Percentiles rank a stretch among this genome's conserved stretches.
Conservation (phyloP, 2,888 invertebrate genomes). For the Erannis defoliaria region DNA sequence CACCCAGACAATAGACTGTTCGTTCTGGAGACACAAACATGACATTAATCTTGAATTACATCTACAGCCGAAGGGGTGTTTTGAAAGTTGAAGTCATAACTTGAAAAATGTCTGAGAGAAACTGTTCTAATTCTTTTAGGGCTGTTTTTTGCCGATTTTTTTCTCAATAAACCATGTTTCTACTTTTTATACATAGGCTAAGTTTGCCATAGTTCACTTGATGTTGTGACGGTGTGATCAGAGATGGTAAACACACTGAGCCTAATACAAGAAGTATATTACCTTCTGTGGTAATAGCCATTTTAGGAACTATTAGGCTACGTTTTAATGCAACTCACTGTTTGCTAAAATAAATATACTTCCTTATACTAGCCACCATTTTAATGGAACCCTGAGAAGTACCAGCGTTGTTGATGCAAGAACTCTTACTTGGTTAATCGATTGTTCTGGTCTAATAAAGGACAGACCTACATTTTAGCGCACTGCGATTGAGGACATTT, state of each 20-base stretch:
- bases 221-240: too few relatives aligned
- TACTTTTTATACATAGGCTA: not conserved
- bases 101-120: not conserved
- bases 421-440: not conserved
- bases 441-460: not conserved
- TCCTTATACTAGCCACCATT: too few relatives aligned
- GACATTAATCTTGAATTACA: not conserved
- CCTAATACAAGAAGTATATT: too few relatives aligned
- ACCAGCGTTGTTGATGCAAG: too few relatives aligned
- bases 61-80: not conserved
- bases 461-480: not conserved
- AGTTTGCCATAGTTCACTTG: too few relatives aligned
- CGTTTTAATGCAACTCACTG: too few relatives aligned
- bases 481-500: slow-evolving; percentile 3
- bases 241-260: too few relatives aligned
- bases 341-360: too few relatives aligned
- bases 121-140: not conserved
- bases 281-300: too few relatives aligned
- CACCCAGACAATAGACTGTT: slow-evolving; percentile 1
- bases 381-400: not conserved
- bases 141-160: not conserved
- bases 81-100: not conserved
- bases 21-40: not conserved
- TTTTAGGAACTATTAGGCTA: too few relatives aligned
- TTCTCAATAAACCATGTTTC: not conserved